Evolutionary conservation across 1,140 invertebrate species (phyloP).

Genomic region (Odontomachus brunneus): DNA sequence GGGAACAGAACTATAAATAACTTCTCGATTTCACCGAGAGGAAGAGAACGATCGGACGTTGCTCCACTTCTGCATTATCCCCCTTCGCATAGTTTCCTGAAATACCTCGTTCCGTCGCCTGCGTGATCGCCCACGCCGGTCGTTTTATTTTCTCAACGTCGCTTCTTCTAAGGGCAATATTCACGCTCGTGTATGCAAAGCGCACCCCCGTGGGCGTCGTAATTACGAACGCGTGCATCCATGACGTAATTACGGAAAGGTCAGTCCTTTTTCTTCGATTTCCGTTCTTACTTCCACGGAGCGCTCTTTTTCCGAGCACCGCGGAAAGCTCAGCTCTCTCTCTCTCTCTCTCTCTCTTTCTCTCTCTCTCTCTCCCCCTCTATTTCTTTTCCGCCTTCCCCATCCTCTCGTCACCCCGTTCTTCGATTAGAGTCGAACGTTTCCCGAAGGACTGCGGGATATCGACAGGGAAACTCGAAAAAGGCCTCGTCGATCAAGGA

Average conservation of each 20-base stretch:
- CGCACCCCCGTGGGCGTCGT: slow-evolving; percentile 25
- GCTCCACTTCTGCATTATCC: neutral
- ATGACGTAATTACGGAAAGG: slow-evolving; percentile 28
- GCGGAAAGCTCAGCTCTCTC: neutral
- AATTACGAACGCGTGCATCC: slow-evolving; percentile 40
- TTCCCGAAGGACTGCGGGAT: neutral
- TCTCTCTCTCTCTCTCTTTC: slow-evolving; percentile 16
- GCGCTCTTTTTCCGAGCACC: neutral
- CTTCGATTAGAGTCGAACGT: slow-evolving; percentile 32
- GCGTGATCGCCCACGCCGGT: neutral
- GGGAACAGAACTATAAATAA: neutral
- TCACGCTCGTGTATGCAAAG: slow-evolving; percentile 32
- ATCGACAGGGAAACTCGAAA: slow-evolving; percentile 47
- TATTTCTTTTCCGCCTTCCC: too few relatives aligned
- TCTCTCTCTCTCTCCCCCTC: slow-evolving; percentile 16
- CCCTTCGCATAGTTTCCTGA: neutral
- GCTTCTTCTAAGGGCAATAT: slow-evolving; percentile 11
- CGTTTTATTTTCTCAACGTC: slow-evolving; percentile 47
- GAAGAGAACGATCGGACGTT: neutral
- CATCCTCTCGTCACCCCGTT: slow-evolving; percentile 32
- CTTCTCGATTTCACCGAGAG: neutral
- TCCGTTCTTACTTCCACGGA: neutral
- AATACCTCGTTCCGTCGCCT: neutral
- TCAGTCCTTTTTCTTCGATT: slow-evolving; percentile 45
- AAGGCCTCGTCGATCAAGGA: slow-evolving; percentile 47